phyloP scores from a whole-genome alignment of 2,797 vertebrate species.

The Chelonia mydas region DNA sequence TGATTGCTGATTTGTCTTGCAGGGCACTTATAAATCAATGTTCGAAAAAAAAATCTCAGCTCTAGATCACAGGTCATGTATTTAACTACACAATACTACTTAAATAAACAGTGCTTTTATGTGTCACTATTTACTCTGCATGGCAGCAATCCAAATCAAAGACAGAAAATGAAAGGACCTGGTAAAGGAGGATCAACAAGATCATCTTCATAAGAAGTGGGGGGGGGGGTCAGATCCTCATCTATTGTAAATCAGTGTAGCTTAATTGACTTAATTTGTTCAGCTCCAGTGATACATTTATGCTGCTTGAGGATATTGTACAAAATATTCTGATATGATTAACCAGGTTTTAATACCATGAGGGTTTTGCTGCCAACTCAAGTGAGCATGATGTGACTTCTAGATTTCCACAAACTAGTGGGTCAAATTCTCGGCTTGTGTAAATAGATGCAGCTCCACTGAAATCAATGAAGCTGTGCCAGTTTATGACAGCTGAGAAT shows the following conservation, averaged over 20 bases:
- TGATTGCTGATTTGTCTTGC: slow-evolving; percentile 57
- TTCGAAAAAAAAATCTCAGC: slow-evolving; percentile 33
- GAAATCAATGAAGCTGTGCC: neutral
- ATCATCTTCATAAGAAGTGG: slow-evolving; percentile 11
- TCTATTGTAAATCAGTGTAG: neutral
- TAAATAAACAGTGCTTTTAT: slow-evolving; percentile 57
- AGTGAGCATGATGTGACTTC: neutral
- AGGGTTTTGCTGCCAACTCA: neutral
- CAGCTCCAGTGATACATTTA: neutral
- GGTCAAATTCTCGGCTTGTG: neutral
- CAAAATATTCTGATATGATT: neutral
- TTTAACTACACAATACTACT: slow-evolving; percentile 57
- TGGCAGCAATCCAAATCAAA: neutral
- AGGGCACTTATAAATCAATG: slow-evolving; percentile 41
- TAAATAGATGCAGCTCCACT: neutral
- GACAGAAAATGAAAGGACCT: neutral
- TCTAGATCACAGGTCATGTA: slow-evolving; percentile 43
- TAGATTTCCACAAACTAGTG: neutral
- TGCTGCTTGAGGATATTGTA: neutral
- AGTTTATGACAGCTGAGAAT: neutral
- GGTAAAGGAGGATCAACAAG: neutral
- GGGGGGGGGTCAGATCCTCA: neutral
- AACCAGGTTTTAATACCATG: neutral
- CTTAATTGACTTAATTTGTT: neutral
- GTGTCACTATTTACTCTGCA: slow-evolving; percentile 16